phyloP scores from a whole-genome alignment of 2,113 vertebrate genomes.

The Ginglymostoma cirratum region DNA sequence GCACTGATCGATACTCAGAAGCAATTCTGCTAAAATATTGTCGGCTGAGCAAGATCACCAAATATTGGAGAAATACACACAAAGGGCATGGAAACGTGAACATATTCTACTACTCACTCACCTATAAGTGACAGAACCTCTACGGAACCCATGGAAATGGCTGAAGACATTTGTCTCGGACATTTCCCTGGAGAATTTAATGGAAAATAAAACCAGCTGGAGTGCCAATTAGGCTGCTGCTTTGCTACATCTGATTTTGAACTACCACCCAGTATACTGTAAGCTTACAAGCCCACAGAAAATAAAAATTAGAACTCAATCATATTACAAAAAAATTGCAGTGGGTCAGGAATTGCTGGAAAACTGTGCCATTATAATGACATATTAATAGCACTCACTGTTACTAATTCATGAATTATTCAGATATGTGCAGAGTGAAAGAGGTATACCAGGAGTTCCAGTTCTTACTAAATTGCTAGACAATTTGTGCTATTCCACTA shows the following conservation, averaged over 20 bases:
- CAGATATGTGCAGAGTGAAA: background rate
- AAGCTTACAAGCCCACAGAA: background rate
- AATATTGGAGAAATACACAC: background rate
- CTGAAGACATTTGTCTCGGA: background rate
- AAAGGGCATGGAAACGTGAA: background rate
- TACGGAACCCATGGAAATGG: background rate
- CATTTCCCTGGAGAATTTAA: background rate
- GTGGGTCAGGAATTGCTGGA: background rate
- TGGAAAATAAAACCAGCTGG: background rate
- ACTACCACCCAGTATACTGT: background rate
- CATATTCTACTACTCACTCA: background rate
- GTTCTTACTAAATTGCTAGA: background rate
- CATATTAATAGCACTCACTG: background rate
- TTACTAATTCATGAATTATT: background rate
- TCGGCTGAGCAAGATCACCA: background rate
- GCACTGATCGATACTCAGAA: background rate
- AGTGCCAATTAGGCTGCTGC: no score
- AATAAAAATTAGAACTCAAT: background rate
- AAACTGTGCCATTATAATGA: background rate
- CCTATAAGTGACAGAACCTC: background rate
- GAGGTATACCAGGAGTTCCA: background rate
- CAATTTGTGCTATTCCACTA: background rate
- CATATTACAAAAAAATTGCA: background rate
- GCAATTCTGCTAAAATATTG: background rate
- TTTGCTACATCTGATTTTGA: background rate